A percentile compares a stretch with the other conserved stretches of the same genome.
These are phyloP conservation scores for Cryptosula pallasiana DNA, from an alignment of 2,888 invertebrate species.

Conservation along the genomic window DNA sequence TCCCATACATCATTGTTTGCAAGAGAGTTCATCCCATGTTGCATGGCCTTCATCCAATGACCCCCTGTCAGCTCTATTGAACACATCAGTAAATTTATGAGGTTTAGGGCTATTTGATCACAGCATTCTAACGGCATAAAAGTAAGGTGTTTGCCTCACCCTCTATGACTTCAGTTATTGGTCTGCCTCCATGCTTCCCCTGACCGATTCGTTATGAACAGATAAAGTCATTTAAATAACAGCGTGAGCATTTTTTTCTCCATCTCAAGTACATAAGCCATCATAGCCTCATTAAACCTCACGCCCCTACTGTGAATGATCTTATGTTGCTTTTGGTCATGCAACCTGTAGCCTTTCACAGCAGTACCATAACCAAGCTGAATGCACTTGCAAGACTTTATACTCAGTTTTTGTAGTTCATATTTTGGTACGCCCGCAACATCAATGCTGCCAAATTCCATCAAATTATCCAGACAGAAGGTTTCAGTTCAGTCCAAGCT, in stretches of 20 bases:
- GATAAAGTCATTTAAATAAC: too few relatives aligned
- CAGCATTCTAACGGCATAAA: neutral
- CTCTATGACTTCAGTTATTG: neutral
- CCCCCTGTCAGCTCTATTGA: neutral
- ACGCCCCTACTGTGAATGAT: conserved; percentile 28
- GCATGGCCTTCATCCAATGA: conserved; percentile 29
- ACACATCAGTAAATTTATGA: neutral
- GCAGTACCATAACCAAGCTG: conserved; percentile 30
- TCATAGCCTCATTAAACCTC: conserved; percentile 28
- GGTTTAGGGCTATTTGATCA: neutral
- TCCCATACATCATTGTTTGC: conserved; percentile 30
- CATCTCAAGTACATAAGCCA: conserved; percentile 26
- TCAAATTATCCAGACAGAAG: conserved; percentile 26
- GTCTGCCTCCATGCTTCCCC: neutral
- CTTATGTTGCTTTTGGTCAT: conserved; percentile 18
- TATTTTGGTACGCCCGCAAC: conserved; percentile 30
- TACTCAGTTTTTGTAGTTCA: conserved; percentile 26
- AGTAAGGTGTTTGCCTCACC: neutral
- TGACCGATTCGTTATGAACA: too few relatives aligned
- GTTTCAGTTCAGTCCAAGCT: conserved; percentile 28
- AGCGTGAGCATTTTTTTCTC: too few relatives aligned
- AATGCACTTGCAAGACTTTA: conserved; percentile 26
- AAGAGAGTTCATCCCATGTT: conserved; percentile 28
- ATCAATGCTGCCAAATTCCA: conserved; percentile 27
- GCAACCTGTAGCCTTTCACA: conserved; percentile 27